Percentiles rank a stretch among this genome's conserved stretches.
phyloP scores from a whole-genome alignment of 30 jellyfish, hydroid and myxozoan genomes.

The Rhopilema esculentum region DNA sequence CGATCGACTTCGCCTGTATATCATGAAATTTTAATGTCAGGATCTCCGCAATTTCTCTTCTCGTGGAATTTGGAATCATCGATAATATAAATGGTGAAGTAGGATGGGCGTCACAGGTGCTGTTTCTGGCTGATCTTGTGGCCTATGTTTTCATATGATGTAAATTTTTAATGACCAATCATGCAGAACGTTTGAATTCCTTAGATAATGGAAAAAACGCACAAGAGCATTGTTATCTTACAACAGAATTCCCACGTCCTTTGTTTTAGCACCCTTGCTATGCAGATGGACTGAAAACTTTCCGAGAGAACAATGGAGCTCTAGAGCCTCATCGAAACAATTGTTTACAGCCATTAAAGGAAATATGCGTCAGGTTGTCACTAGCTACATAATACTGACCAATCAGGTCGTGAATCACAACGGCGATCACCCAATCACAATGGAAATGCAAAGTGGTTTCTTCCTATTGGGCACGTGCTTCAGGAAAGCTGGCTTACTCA shows the following conservation, averaged over 20 bases:
- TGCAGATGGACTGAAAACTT: slow-evolving; percentile 59
- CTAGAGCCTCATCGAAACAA: slow-evolving; percentile 26
- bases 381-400: slow-evolving; percentile 67
- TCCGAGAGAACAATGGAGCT: slow-evolving; percentile 46
- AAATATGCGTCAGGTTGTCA: slow-evolving; percentile 74
- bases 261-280: slow-evolving; percentile 48
- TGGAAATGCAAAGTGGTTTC: slow-evolving; percentile 57
- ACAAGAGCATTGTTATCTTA: slow-evolving; percentile 59
- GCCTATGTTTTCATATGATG: slow-evolving; percentile 18
- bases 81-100: slow-evolving; percentile 3
- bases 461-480: slow-evolving; percentile 80
- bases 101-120: slow-evolving; percentile 61
- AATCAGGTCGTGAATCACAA: slow-evolving; percentile 44
- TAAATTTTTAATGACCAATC: slow-evolving; percentile 71
- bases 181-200: slow-evolving; percentile 61
- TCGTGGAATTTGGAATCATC: slow-evolving; percentile 37
- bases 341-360: slow-evolving; percentile 73
- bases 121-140: slow-evolving; percentile 2
- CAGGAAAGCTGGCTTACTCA: slow-evolving; percentile 76
- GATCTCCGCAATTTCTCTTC: slow-evolving; percentile 30
- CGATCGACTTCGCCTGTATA: slow-evolving; percentile 13
- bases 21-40: slow-evolving; percentile 45
- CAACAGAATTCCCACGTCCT: slow-evolving; percentile 84
- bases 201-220: slow-evolving; percentile 51
- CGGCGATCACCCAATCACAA: slow-evolving; percentile 68